These are phyloP conservation scores for Bombus affinis DNA, from an alignment of 1,140 invertebrate species.

Conservation along the genomic window DNA sequence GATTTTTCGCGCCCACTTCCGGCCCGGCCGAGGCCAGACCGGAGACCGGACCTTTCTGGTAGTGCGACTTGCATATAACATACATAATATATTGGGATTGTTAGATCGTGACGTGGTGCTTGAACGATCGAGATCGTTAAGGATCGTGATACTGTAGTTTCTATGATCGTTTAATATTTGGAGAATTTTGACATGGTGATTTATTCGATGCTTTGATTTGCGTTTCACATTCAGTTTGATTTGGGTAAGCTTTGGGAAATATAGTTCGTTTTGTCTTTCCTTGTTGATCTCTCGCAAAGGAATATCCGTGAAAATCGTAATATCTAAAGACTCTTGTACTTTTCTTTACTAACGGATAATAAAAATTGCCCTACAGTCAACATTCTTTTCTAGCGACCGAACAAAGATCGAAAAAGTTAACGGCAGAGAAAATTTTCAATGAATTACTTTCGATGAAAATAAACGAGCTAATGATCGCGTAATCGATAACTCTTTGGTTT, in stretches of 20 bases:
- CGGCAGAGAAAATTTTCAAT: not conserved
- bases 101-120: not conserved
- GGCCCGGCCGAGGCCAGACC: no score
- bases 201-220: not conserved
- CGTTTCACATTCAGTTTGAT: not conserved
- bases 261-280: not conserved
- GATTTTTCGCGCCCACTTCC: not conserved
- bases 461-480: not conserved
- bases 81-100: not conserved
- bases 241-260: not conserved
- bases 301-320: not conserved
- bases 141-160: not conserved
- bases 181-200: not conserved
- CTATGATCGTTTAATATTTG: not conserved
- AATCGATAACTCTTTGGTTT: not conserved
- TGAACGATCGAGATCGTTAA: not conserved
- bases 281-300: no score
- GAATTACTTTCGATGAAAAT: not conserved
- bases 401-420: not conserved
- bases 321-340: not conserved
- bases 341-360: not conserved
- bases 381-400: not conserved
- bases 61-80: not conserved
- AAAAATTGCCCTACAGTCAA: not conserved
- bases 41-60: not conserved